Conservation (phyloP, 2,888 invertebrate genomes). For the Embidobia sp. region DNA sequence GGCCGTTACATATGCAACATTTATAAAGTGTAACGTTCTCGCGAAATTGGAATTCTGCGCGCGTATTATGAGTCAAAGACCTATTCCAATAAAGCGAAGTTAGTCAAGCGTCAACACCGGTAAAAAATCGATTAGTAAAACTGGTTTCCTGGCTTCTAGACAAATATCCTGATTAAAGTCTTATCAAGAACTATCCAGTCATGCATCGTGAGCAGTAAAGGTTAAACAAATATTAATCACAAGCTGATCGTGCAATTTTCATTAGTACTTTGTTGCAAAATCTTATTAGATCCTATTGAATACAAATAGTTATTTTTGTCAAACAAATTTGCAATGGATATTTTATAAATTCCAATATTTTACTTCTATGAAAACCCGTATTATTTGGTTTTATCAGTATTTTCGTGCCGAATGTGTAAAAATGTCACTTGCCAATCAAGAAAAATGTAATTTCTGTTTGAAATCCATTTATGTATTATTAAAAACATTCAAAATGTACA, state of each 20-base stretch:
- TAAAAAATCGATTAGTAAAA: constrained; percentile 26
- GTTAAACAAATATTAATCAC: constrained; percentile 15
- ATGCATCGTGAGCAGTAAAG: not conserved
- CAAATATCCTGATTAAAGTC: constrained; percentile 15
- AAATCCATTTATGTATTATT: too few relatives aligned
- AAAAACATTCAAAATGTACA: too few relatives aligned
- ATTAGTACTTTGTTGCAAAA: too few relatives aligned
- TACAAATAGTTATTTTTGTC: too few relatives aligned
- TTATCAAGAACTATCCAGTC: not conserved
- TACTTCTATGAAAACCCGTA: too few relatives aligned
- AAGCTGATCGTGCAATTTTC: constrained; percentile 3
- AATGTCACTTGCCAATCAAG: too few relatives aligned
- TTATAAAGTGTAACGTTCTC: constrained; percentile 20
- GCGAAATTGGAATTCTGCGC: constrained; percentile 12
- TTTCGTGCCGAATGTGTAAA: too few relatives aligned
- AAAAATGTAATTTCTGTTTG: too few relatives aligned
- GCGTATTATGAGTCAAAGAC: constrained; percentile 17
- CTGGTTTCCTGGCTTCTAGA: constrained; percentile 1
- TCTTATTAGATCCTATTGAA: too few relatives aligned
- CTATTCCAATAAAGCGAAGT: constrained; percentile 23
- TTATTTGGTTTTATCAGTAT: too few relatives aligned
- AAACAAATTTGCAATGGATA: too few relatives aligned
- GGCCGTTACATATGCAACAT: constrained; percentile 17
- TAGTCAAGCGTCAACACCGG: constrained; percentile 20
- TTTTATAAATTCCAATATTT: too few relatives aligned